Conservation (phyloP, 2,888 invertebrate species). For the Conops quadrifasciatus region DNA sequence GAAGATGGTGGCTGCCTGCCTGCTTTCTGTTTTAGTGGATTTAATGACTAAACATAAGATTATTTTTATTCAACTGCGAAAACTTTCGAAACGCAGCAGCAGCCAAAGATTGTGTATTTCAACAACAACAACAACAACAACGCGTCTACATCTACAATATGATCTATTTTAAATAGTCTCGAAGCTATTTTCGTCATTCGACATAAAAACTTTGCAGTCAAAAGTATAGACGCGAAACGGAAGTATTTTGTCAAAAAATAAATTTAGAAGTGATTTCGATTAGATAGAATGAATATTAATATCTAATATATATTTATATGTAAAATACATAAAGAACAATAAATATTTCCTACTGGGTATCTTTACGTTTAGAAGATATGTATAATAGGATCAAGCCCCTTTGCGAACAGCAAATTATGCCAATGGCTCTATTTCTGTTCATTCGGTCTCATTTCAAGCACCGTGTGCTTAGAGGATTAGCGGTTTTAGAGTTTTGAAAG, state of each 20-base stretch:
- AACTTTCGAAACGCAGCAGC: slow-evolving; percentile 6
- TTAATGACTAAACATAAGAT: slow-evolving; percentile 32
- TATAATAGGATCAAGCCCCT: no score
- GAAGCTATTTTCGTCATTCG: slow-evolving; percentile 27
- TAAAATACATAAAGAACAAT: background rate
- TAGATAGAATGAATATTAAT: background rate
- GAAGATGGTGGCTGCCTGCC: slow-evolving; percentile 38
- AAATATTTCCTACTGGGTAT: no score
- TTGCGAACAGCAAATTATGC: background rate
- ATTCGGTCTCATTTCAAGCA: background rate
- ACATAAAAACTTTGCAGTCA: background rate
- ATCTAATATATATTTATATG: background rate
- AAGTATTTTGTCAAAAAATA: slow-evolving; percentile 23
- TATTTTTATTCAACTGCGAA: slow-evolving; percentile 31
- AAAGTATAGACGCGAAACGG: slow-evolving; percentile 12
- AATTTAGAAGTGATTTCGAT: slow-evolving; percentile 25
- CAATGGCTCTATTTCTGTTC: background rate
- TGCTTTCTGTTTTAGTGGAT: slow-evolving; percentile 13
- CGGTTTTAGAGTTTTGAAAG: background rate
- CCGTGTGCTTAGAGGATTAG: background rate
- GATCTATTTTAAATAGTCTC: slow-evolving; percentile 32
- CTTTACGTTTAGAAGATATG: no score
- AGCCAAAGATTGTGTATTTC: slow-evolving; percentile 4
- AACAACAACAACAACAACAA: slow-evolving; percentile 24
- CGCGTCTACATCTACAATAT: slow-evolving; percentile 21